These are phyloP conservation scores for Rhagonycha lutea DNA, from an alignment of 2,888 invertebrate species.

Conservation along the genomic window DNA sequence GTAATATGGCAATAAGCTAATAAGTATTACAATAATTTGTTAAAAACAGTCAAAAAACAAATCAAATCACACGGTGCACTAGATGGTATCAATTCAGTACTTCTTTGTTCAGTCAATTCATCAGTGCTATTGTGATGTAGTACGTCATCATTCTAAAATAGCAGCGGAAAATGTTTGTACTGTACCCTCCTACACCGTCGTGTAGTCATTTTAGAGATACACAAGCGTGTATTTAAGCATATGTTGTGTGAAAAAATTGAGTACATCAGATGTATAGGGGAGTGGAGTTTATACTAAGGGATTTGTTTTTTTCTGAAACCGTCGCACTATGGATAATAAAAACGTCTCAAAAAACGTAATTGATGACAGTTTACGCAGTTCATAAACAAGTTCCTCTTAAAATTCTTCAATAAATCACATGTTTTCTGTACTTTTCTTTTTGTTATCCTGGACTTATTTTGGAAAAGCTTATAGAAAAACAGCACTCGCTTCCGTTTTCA, in stretches of 20 bases:
- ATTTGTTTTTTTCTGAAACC: constrained; percentile 19
- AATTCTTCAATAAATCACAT: constrained; percentile 29
- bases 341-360: constrained; percentile 29
- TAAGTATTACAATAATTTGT: background rate
- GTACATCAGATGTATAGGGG: constrained; percentile 18
- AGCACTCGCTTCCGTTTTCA: constrained; percentile 18
- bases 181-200: constrained; percentile 20
- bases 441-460: constrained; percentile 20
- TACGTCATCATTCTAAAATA: constrained; percentile 26
- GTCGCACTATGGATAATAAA: constrained; percentile 24
- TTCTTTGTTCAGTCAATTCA: constrained; percentile 1
- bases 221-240: constrained; percentile 16
- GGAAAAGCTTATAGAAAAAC: constrained; percentile 21
- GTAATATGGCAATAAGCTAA: no score
- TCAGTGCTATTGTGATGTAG: background rate
- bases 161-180: constrained; percentile 19
- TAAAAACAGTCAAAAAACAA: background rate
- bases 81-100: background rate
- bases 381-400: constrained; percentile 30
- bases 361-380: constrained; percentile 29
- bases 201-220: background rate
- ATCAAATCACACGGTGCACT: background rate
- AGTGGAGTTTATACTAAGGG: constrained; percentile 20
- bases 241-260: constrained; percentile 15
- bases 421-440: constrained; percentile 29